These are phyloP conservation scores for Bos taurus DNA, from an alignment of 2,113 vertebrate genomes.

Conservation along the genomic window DNA sequence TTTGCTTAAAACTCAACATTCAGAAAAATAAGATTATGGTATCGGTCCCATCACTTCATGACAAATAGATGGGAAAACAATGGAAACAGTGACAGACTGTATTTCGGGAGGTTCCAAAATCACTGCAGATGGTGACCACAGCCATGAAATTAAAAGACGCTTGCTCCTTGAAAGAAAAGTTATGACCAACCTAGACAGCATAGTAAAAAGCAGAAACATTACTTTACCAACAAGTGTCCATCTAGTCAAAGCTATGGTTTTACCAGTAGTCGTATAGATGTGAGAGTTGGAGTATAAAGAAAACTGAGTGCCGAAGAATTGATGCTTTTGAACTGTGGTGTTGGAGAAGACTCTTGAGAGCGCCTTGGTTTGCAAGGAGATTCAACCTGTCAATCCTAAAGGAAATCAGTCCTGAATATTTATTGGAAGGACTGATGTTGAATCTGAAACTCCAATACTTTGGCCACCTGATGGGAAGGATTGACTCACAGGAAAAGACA, in stretches of 20 bases:
- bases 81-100: background rate
- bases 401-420: background rate
- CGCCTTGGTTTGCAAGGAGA: background rate
- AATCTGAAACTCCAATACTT: background rate
- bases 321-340: background rate
- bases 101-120: background rate
- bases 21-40: background rate
- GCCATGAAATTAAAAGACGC: background rate
- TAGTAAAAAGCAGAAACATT: background rate
- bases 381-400: background rate
- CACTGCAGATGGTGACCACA: background rate
- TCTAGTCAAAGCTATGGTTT: background rate
- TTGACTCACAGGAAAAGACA: background rate
- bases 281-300: background rate
- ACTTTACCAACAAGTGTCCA: background rate
- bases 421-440: background rate
- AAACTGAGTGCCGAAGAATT: fast-evolving
- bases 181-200: background rate
- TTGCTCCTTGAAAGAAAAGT: background rate
- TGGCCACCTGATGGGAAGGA: background rate
- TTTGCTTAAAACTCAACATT: background rate
- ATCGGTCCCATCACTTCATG: background rate
- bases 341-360: background rate
- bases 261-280: background rate
- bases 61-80: background rate